phyloP scores from a whole-genome alignment of 2,888 invertebrate species.

The Sphinx pinastri region DNA sequence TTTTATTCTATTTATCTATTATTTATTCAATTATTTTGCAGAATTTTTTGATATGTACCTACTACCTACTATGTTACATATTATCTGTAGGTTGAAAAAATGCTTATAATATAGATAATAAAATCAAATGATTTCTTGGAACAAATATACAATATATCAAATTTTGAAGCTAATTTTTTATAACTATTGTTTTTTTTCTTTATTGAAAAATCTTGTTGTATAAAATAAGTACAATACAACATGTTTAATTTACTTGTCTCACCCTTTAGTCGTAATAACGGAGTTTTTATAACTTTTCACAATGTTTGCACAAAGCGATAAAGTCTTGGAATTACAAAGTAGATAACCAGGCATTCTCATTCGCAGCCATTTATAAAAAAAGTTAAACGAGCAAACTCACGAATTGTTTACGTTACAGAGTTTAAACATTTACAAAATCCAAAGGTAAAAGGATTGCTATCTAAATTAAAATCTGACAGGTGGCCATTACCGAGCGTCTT shows the following conservation, averaged over 20 bases:
- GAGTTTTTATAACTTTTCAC: slow-evolving; percentile 14
- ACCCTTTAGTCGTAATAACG: not conserved
- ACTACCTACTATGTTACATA: too few relatives aligned
- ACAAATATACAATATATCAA: too few relatives aligned
- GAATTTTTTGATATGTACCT: too few relatives aligned
- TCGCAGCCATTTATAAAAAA: slow-evolving; percentile 25
- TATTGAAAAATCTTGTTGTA: not conserved
- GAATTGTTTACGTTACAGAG: slow-evolving; percentile 14
- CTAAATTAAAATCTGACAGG: slow-evolving; percentile 29
- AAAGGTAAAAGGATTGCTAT: slow-evolving; percentile 23
- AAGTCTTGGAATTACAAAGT: slow-evolving; percentile 5
- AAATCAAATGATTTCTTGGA: too few relatives aligned
- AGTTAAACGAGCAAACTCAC: slow-evolving; percentile 16
- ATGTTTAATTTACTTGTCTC: not conserved
- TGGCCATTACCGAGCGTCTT: slow-evolving; percentile 19
- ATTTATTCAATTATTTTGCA: too few relatives aligned
- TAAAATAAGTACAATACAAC: not conserved
- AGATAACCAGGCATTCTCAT: slow-evolving; percentile 9
- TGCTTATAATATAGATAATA: too few relatives aligned
- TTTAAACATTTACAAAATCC: slow-evolving; percentile 25
- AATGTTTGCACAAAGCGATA: slow-evolving; percentile 2
- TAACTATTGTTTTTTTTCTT: too few relatives aligned
- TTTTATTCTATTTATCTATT: too few relatives aligned
- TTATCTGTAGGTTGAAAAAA: too few relatives aligned
- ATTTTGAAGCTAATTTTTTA: too few relatives aligned